Base-by-base conservation (phyloP, 2,888 invertebrate species). In the Cyaniris semiargus region DNA sequence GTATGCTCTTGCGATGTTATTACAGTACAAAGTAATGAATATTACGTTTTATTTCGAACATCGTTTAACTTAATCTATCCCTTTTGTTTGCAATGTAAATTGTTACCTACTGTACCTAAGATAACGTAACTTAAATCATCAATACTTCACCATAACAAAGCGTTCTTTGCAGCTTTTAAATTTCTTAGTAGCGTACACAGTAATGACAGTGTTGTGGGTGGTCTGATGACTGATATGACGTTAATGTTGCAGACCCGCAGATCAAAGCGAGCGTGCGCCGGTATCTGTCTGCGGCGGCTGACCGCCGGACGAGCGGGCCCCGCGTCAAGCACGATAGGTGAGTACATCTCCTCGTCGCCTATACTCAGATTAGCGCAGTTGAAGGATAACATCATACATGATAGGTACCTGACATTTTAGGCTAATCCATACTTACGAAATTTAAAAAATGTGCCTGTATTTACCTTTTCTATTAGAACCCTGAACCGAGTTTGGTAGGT, bases 221-320 rank as follows among this genome's bases (percentile, higher is more conserved):
- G 78, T 76, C 77, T 80, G 78, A 81, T 80, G 71, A 78, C 84
- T 60, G 23, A 66, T 27, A 66, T 66, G 15, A 31, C 23, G 66
- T 66, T 4, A 0, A 66, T 66, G 83, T 89, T 93, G 76, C 92
- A 98, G 98, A 98, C 95, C 97, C 97, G 83, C 96, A 96, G 90
- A 96, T 98, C 88, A 98, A 98, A 92, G 97, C 97, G 81, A 96
- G 96, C 85, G 96, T 97, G 84, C 95, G 96, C 86, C 95, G 96
- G 83, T 96, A 96, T 88, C 90, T 97, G 83, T 95, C 96, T 76
- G 95, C 96, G 82, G 94, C 94, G 78, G 86, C 89, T 79, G 93
- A 93, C 84, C 88, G 92, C 80, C 89, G 92, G 80, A 82, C 85
- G 83, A 88, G 85, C 84, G 86, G 85, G 78, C 83, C 84, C 78